A percentile compares a stretch with the other conserved stretches of the same genome.
Evolutionary conservation across 2,888 invertebrate genomes (phyloP).

Genomic region (Thelaira solivaga): DNA sequence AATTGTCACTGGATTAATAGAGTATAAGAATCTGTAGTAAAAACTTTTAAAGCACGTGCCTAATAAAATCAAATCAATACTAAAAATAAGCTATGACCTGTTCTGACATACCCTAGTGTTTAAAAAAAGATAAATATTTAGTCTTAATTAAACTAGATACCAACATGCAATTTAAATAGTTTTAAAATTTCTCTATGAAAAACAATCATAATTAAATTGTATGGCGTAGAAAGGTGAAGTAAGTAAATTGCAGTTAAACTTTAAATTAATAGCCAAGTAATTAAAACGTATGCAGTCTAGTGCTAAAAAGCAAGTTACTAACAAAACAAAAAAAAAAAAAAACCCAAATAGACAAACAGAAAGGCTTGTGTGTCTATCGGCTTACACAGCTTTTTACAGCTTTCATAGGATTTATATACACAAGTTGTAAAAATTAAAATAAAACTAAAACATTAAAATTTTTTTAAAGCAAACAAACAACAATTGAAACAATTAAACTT

Average conservation of each 20-base stretch:
- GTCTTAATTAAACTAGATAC: constrained; percentile 17
- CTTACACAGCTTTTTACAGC: neutral
- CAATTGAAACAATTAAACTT: constrained; percentile 51
- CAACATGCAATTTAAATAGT: constrained; percentile 42
- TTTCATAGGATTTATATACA: neutral
- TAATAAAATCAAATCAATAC: too few species aligned
- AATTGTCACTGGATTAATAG: too few species aligned
- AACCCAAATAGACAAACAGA: neutral
- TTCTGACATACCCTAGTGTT: neutral
- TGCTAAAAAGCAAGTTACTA: constrained; percentile 2
- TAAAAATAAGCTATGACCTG: too few species aligned
- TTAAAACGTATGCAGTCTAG: constrained; percentile 49
- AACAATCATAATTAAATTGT: constrained; percentile 53
- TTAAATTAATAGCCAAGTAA: constrained; percentile 56
- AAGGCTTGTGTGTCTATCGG: too few species aligned
- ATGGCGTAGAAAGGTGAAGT: constrained; percentile 40
- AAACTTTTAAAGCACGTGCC: too few species aligned
- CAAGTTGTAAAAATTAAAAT: constrained; percentile 13
- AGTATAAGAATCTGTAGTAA: too few species aligned
- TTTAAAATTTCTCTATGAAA: constrained; percentile 35
- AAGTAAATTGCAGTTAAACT: constrained; percentile 49
- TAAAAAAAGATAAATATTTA: constrained; percentile 8
- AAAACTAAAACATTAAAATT: constrained; percentile 23
- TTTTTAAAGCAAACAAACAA: constrained; percentile 36
- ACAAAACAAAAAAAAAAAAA: neutral